phyloP scores from a whole-genome alignment of 1,140 invertebrate species.

The Chrysomallon squamiferum region DNA sequence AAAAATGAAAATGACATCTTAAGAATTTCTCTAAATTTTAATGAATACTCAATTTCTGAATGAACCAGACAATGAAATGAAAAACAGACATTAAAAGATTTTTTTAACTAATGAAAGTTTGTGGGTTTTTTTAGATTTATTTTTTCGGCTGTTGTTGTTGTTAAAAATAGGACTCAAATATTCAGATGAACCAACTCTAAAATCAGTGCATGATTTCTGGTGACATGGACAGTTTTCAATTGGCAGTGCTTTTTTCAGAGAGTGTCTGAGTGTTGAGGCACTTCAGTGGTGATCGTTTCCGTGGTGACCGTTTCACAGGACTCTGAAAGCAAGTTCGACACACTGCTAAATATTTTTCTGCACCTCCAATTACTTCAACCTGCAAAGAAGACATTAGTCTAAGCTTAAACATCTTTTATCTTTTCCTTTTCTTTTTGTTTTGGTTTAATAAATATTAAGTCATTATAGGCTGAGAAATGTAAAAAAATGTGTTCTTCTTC shows the following conservation, averaged over 20 bases:
- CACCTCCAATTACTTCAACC: constrained; percentile 72
- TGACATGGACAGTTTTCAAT: background rate
- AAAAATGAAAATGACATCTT: no score
- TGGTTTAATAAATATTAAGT: background rate
- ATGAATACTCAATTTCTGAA: no score
- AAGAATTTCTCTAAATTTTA: no score
- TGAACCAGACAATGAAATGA: no score
- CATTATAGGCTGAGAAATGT: no score
- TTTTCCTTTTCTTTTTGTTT: constrained; percentile 65
- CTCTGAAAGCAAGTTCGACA: constrained; percentile 67
- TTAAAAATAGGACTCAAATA: no score
- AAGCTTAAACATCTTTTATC: constrained; percentile 63
- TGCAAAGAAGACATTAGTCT: constrained; percentile 38
- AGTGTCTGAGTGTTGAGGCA: background rate
- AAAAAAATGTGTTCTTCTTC: background rate
- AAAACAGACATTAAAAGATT: no score
- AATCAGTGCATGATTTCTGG: background rate
- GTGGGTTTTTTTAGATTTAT: no score
- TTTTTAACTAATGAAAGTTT: no score
- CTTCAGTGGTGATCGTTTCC: constrained; percentile 20
- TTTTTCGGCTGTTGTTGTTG: no score
- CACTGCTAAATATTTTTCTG: constrained; percentile 71
- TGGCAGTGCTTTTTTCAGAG: background rate
- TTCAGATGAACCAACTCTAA: no score
- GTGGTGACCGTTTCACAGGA: constrained; percentile 39